These are phyloP conservation scores for Daktulosphaira vitifoliae DNA, from an alignment of 1,140 invertebrate genomes.

Conservation along the genomic window DNA sequence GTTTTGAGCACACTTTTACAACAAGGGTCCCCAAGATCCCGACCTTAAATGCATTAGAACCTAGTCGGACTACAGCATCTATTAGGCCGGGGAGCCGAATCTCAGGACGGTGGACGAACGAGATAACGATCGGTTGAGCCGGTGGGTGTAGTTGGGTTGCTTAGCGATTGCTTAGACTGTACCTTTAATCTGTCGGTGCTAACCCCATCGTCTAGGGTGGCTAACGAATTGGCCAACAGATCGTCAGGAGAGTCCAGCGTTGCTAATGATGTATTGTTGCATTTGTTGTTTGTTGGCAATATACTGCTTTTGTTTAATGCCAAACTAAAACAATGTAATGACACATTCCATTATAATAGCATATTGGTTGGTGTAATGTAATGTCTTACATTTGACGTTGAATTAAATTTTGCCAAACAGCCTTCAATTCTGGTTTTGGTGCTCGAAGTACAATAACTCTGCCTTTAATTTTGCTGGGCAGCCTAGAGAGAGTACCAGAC, in stretches of 20 bases:
- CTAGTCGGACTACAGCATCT: slow-evolving; percentile 39
- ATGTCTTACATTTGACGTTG: slow-evolving; percentile 78
- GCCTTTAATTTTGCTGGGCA: slow-evolving; percentile 53
- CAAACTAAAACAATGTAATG: slow-evolving; percentile 53
- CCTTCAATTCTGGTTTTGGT: slow-evolving; percentile 70
- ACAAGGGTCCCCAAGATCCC: neutral
- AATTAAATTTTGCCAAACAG: slow-evolving; percentile 79
- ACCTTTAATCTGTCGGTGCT: slow-evolving; percentile 41
- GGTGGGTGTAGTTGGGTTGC: slow-evolving; percentile 35
- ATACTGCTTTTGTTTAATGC: slow-evolving; percentile 57
- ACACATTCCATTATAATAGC: no score
- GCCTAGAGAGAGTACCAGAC: slow-evolving; percentile 39
- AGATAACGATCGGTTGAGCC: slow-evolving; percentile 6
- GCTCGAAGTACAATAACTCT: slow-evolving; percentile 64
- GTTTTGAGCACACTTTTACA: neutral
- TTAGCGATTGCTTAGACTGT: slow-evolving; percentile 36
- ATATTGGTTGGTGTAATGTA: no score
- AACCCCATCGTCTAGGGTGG: slow-evolving; percentile 49
- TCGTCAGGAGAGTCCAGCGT: slow-evolving; percentile 50
- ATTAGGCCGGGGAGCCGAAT: slow-evolving; percentile 35
- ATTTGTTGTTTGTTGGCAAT: slow-evolving; percentile 50
- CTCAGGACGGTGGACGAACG: slow-evolving; percentile 37
- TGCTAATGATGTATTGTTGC: neutral
- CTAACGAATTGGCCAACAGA: slow-evolving; percentile 52
- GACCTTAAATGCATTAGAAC: slow-evolving; percentile 33